Percentiles rank a stretch among this genome's conserved stretches.
phyloP scores from a whole-genome alignment of 2,797 vertebrate genomes.

The Semotilus atromaculatus region DNA sequence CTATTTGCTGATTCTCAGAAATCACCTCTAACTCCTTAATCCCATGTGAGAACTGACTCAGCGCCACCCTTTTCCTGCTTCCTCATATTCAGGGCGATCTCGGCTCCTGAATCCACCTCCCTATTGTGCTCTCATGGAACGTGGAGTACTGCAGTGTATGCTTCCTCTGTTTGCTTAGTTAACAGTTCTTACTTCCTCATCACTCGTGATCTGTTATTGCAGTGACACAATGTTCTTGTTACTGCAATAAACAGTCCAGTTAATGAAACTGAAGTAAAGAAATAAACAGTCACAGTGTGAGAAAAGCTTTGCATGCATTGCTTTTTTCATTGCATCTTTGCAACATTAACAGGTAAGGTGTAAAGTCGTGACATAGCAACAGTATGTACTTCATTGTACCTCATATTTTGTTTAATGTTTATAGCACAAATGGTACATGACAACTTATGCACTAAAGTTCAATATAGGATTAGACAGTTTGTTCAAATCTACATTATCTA shows the following conservation, averaged over 20 bases:
- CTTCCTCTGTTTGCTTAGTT: constrained; percentile 50
- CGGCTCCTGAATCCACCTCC: neutral
- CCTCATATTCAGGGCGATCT: neutral
- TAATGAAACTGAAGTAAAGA: neutral
- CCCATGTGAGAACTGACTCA: neutral
- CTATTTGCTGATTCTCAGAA: constrained; percentile 30
- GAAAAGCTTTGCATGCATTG: neutral
- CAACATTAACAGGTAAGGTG: neutral
- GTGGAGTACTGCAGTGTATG: neutral
- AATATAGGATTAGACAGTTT: no score
- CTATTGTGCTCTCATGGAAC: neutral
- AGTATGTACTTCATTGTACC: neutral
- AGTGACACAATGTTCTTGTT: constrained; percentile 24
- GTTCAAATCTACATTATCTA: no score
- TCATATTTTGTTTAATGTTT: no score
- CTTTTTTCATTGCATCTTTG: neutral
- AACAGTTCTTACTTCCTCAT: constrained; percentile 52
- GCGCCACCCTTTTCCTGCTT: constrained; percentile 1
- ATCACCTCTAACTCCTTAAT: neutral
- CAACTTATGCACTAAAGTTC: no score
- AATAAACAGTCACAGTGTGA: constrained; percentile 16
- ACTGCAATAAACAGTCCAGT: constrained; percentile 45
- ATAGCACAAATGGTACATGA: no score
- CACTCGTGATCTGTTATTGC: neutral
- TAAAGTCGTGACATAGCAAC: neutral